Base-by-base conservation (phyloP, 2,113 vertebrate species). In the Ctenodactylus gundi region DNA sequence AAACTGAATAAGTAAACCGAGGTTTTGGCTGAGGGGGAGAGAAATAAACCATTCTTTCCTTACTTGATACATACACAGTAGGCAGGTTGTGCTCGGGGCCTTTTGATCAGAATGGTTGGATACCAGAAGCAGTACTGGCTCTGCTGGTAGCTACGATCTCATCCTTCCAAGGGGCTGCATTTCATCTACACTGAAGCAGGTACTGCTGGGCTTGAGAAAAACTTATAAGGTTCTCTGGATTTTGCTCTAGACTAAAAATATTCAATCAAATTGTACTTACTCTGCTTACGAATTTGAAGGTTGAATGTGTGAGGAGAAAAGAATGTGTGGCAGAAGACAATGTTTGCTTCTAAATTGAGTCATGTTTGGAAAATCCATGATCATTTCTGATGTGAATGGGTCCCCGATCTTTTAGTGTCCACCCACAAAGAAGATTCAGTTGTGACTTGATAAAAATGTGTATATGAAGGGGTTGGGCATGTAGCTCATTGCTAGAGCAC, bases 331-430 rank as follows among this genome's bases (percentile, higher is more conserved):
- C 27, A 29, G 46, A 75, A 93, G 55, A 58, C 83, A 92, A 85
- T 86, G 87, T 25, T 95, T 62, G 65, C 18, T 84, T 92, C 94
- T 46, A 78, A 93, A 73, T 72, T 41, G 46, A 92, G 87, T 93
- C 58, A 39, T 44, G 41, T 70, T 95, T 95, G 51, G 67, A 88
- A 95, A 92, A 94, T 13, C 67, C 53, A 81, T 77, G 41, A 65
- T 72, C 41, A 81, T 90, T 87, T 89, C 31, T 80, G 53, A 29
- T 20, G 31, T 75, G 15, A 55, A 62, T 7, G 62, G 57, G 55
- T 92, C 34, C 12, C 53, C 20, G n/a, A 31, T 51, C 14, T 73
- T 87, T 77, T 36, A 51, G 77, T 78, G 44, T 46, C 29, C 68
- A 2, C 39, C 9, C 34, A 76, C 60, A 41, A 92, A 90, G 2